Percentiles rank a stretch among this genome's conserved stretches.
These are phyloP conservation scores for human (Homo sapiens) DNA, from an alignment of 2,113 vertebrate genomes.

Conservation along the genomic window DNA sequence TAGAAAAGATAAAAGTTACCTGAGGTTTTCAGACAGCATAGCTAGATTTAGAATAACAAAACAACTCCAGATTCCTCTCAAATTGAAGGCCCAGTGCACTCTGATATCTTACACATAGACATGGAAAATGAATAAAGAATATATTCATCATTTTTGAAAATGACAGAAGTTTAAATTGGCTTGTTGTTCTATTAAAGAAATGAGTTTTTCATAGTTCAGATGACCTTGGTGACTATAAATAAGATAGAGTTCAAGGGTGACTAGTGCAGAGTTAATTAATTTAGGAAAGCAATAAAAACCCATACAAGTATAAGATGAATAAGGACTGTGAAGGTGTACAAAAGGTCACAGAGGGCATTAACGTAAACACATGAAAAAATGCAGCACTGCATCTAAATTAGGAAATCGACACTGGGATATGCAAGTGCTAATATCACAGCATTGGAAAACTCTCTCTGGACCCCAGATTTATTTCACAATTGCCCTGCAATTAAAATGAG, in stretches of 20 bases:
- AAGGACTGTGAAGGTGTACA: neutral
- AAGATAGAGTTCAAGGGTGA: constrained; percentile 32
- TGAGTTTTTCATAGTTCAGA: constrained; percentile 27
- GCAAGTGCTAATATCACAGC: neutral
- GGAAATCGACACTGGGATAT: neutral
- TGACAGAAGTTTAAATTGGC: neutral
- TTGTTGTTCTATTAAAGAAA: constrained; percentile 56
- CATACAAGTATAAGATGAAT: neutral
- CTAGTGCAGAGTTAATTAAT: constrained; percentile 52
- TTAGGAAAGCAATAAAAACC: constrained; percentile 37
- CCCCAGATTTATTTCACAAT: neutral
- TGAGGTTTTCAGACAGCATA: neutral
- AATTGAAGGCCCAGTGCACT: neutral
- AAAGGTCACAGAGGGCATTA: neutral
- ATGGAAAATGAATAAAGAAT: neutral
- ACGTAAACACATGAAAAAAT: neutral
- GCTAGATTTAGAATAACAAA: neutral
- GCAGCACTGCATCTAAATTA: neutral
- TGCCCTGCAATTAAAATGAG: neutral
- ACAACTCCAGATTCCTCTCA: neutral
- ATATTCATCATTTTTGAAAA: constrained; percentile 6
- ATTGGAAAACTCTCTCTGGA: neutral
- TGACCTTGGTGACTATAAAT: constrained; percentile 41
- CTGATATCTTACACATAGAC: neutral
- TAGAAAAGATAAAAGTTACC: neutral